Evolutionary conservation across 2,888 invertebrate genomes (phyloP).

Genomic region (Cephus rjabovi): DNA sequence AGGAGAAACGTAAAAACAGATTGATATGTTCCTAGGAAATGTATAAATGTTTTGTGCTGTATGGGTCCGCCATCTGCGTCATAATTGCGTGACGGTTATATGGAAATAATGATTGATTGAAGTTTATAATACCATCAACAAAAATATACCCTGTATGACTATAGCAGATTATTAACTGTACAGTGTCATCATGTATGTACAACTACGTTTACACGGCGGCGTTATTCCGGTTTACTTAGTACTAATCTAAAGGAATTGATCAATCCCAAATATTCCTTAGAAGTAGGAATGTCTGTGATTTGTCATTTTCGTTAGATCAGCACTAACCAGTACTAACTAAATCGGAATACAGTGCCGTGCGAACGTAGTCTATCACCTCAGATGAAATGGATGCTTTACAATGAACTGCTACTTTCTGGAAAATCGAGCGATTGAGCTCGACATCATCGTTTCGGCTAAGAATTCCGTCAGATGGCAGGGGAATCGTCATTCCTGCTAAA

Average conservation of each 20-base stretch:
- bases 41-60: no score
- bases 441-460: neutral
- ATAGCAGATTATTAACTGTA: neutral
- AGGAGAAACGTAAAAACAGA: no score
- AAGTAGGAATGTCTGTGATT: no score
- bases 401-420: neutral
- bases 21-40: no score
- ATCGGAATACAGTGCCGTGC: no score
- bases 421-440: neutral
- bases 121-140: neutral
- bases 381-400: neutral
- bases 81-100: neutral
- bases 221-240: no score
- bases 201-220: no score
- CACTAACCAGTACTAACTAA: no score
- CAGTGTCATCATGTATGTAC: no score
- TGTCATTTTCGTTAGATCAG: no score
- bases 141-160: neutral
- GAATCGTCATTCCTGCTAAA: neutral
- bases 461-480: neutral
- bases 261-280: no score
- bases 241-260: no score
- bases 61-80: neutral
- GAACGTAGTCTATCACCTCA: neutral
- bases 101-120: neutral